Evolutionary conservation across 1,140 invertebrate species (phyloP).

Genomic region (Pristionchus pacificus): DNA sequence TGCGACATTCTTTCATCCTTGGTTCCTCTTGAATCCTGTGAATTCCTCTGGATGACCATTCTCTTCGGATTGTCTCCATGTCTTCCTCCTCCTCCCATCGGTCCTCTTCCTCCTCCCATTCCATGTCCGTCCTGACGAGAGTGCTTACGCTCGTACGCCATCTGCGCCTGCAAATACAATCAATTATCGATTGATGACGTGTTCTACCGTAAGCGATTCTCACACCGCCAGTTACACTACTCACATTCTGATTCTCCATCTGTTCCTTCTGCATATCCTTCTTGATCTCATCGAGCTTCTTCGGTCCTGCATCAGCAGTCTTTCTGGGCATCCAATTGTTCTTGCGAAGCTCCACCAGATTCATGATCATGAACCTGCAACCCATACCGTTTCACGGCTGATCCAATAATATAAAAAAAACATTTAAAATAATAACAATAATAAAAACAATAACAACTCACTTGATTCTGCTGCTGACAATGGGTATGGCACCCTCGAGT

Average conservation of each 20-base stretch:
- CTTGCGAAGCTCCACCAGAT: constrained; percentile 26
- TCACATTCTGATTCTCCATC: constrained; percentile 3
- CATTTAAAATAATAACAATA: no score
- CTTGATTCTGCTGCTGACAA: background rate
- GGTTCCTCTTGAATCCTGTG: no score
- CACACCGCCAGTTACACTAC: constrained; percentile 1
- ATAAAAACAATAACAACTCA: no score
- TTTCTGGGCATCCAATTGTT: constrained; percentile 33
- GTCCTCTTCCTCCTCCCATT: background rate
- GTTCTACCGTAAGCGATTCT: background rate
- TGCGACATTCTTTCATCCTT: no score
- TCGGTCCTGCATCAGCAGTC: constrained; percentile 23
- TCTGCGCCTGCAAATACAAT: background rate
- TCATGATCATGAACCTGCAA: constrained; percentile 32
- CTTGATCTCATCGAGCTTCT: constrained; percentile 30
- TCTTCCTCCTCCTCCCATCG: background rate
- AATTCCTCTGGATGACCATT: no score
- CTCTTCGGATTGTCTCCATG: background rate
- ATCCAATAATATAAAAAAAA: no score
- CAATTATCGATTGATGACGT: background rate
- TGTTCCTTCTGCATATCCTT: constrained; percentile 22
- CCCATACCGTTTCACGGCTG: background rate
- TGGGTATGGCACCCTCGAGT: no score
- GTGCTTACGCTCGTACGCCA: background rate
- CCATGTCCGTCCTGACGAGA: no score